Percentiles rank a stretch among this genome's conserved stretches.
These are phyloP conservation scores for Odontophorus gujanensis DNA, from an alignment of 2,113 vertebrate genomes.

Conservation along the genomic window DNA sequence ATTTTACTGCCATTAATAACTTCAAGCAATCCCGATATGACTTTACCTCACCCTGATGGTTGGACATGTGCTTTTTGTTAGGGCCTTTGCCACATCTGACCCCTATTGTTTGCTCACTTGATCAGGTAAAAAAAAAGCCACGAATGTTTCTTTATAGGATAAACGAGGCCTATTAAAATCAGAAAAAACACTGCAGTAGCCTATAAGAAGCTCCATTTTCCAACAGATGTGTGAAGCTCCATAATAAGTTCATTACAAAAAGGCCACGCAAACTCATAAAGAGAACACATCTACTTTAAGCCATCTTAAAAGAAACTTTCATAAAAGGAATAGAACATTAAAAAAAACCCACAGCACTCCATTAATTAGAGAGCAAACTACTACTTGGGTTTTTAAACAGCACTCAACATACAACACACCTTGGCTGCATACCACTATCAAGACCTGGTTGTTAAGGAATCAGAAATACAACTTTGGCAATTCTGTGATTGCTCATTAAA, in stretches of 20 bases:
- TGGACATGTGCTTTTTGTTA: constrained; percentile 95
- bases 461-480: not conserved
- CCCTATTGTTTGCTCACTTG: constrained; percentile 82
- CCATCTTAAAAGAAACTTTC: constrained; percentile 69
- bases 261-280: constrained; percentile 74
- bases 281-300: constrained; percentile 63
- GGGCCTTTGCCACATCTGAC: constrained; percentile 81
- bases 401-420: constrained; percentile 52
- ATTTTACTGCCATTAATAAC: constrained; percentile 98
- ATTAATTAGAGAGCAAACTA: constrained; percentile 66
- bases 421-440: constrained; percentile 26
- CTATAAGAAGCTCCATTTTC: constrained; percentile 74
- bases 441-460: not conserved
- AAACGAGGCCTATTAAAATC: constrained; percentile 81
- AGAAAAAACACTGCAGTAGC: constrained; percentile 75
- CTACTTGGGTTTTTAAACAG: constrained; percentile 54
- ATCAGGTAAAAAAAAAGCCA: constrained; percentile 82
- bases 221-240: constrained; percentile 81
- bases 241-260: constrained; percentile 78
- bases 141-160: constrained; percentile 79
- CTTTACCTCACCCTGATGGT: constrained; percentile 79
- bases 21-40: constrained; percentile 87
- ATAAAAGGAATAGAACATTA: constrained; percentile 65
- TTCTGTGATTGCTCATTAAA: constrained; percentile 39
- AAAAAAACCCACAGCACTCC: constrained; percentile 60